Evolutionary conservation across 2,888 invertebrate genomes (phyloP).

Genomic region (Alentia gelatinosa): DNA sequence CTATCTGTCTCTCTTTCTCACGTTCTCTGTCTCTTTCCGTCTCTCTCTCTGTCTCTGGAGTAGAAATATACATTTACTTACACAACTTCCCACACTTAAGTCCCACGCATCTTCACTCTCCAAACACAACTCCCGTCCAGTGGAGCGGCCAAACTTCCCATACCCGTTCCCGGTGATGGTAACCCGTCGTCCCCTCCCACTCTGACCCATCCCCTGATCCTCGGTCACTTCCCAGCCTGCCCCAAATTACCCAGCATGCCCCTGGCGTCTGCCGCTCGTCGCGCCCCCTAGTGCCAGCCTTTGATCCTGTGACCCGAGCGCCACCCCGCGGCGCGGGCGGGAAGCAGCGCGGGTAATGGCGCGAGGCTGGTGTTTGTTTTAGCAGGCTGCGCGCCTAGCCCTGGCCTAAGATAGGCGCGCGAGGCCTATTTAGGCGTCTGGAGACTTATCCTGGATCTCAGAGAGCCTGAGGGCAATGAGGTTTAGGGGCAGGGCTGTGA

Average conservation of each 20-base stretch:
- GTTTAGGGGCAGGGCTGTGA: too few relatives aligned
- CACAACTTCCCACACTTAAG: too few relatives aligned
- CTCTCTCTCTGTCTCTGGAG: not conserved
- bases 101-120: too few relatives aligned
- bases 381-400: not conserved
- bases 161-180: not conserved
- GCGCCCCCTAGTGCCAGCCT: slow-evolving; percentile 8
- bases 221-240: not conserved
- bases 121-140: too few relatives aligned
- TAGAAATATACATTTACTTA: not conserved
- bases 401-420: not conserved
- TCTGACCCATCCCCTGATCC: not conserved
- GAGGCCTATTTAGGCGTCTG: not conserved
- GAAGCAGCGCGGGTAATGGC: slow-evolving; percentile 11
- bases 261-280: not conserved
- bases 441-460: not conserved
- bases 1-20: too few relatives aligned
- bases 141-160: not conserved
- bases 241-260: slow-evolving; percentile 31
- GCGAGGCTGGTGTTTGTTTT: slow-evolving; percentile 23
- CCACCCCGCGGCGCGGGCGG: not conserved
- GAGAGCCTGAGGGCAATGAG: not conserved
- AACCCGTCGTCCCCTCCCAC: too few relatives aligned
- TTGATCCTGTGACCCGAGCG: slow-evolving; percentile 37
- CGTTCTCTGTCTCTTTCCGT: too few relatives aligned